Conservation (phyloP, 2,113 vertebrate species). For the Sebastes fasciatus region DNA sequence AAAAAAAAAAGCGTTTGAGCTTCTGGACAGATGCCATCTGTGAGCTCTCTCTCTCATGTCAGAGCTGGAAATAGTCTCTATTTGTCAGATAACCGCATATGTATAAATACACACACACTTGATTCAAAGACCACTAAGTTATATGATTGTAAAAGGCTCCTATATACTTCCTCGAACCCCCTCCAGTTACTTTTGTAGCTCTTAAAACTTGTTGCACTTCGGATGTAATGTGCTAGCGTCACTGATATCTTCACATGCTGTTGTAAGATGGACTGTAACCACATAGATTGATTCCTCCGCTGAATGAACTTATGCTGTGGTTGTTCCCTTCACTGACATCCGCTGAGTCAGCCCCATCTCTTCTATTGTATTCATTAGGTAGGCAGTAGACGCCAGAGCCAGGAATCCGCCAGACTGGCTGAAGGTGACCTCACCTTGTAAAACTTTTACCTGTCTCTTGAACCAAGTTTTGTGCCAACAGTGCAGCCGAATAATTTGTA, state of each 20-base stretch:
- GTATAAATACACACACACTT: no score
- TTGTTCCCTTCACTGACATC: conserved; percentile 12
- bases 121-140: no score
- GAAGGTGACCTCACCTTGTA: conserved; percentile 41
- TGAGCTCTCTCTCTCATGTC: background rate
- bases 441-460: conserved; percentile 35
- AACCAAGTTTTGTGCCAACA: background rate
- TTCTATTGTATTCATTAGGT: conserved; percentile 38
- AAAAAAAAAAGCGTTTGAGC: background rate
- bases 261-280: background rate
- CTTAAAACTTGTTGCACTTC: background rate
- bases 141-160: no score
- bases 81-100: no score
- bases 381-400: background rate
- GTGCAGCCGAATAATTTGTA: conserved; percentile 29
- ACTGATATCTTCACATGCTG: background rate
- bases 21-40: background rate
- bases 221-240: background rate
- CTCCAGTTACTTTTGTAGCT: no score
- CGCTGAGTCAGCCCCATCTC: conserved; percentile 30
- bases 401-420: conserved; percentile 5
- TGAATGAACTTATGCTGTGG: conserved; percentile 26
- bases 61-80: no score
- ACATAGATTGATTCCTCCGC: background rate
- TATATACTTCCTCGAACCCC: no score